Evolutionary conservation across 1,140 invertebrate genomes (phyloP).

Genomic region (Heliconius nattereri): DNA sequence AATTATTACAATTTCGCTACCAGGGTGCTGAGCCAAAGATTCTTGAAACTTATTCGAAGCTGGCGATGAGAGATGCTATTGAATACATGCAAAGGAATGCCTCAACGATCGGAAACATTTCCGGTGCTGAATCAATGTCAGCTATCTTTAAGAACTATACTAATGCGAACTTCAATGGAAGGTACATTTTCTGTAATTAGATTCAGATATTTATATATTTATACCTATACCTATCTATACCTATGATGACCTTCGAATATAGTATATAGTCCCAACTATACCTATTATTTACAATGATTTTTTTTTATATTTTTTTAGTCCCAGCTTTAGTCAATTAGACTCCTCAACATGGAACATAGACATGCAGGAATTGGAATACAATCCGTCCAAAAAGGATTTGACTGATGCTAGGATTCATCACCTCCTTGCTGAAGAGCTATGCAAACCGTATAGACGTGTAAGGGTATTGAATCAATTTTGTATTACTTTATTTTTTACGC

Average conservation of each 20-base stretch:
- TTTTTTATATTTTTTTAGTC: constrained; percentile 79
- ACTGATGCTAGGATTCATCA: constrained; percentile 97
- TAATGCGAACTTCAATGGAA: constrained; percentile 89
- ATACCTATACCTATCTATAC: no score
- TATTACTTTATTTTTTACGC: constrained; percentile 8
- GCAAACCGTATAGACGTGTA: constrained; percentile 94
- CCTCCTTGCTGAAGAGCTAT: constrained; percentile 93
- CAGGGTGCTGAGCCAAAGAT: constrained; percentile 95
- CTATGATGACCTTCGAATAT: no score
- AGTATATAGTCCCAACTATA: not conserved
- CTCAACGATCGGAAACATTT: constrained; percentile 90
- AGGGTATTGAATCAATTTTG: constrained; percentile 59
- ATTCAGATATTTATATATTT: not conserved
- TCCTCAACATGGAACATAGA: constrained; percentile 93
- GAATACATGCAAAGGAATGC: constrained; percentile 93
- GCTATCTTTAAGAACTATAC: constrained; percentile 94
- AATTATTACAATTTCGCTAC: not conserved
- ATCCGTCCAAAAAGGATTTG: constrained; percentile 93
- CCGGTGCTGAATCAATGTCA: constrained; percentile 93
- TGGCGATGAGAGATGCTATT: constrained; percentile 96
- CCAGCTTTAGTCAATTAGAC: constrained; percentile 90
- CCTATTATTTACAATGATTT: not conserved
- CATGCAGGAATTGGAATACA: constrained; percentile 95
- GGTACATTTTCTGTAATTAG: constrained; percentile 76
- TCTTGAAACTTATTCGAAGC: constrained; percentile 95